phyloP scores from a whole-genome alignment of 2,113 vertebrate species.

The Thamnophis sirtalis region DNA sequence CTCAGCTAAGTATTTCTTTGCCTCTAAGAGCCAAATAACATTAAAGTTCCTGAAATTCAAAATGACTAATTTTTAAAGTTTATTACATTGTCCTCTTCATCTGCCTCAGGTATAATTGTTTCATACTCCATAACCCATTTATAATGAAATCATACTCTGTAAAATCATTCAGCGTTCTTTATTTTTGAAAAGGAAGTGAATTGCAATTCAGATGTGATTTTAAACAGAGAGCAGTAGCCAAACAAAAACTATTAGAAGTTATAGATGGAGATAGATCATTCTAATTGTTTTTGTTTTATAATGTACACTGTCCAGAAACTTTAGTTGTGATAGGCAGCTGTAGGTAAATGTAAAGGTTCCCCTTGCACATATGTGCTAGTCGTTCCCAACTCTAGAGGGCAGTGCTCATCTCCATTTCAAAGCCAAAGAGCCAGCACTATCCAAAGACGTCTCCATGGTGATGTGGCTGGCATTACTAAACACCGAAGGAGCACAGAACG shows the following conservation, averaged over 20 bases:
- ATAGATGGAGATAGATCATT: not conserved
- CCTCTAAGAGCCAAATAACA: not conserved
- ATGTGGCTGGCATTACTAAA: too few species aligned
- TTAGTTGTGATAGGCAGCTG: not conserved
- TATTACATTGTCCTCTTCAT: not conserved
- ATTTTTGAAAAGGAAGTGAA: not conserved
- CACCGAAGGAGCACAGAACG: too few species aligned
- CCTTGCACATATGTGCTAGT: too few species aligned
- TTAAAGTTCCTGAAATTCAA: not conserved
- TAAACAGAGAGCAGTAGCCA: not conserved
- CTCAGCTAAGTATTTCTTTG: not conserved
- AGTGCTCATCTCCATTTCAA: too few species aligned
- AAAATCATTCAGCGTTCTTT: not conserved
- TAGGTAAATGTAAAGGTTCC: not conserved
- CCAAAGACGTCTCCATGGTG: too few species aligned
- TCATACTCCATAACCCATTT: not conserved
- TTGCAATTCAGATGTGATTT: not conserved
- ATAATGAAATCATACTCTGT: not conserved
- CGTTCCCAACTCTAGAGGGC: too few species aligned
- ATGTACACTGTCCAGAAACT: not conserved
- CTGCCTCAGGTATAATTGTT: not conserved
- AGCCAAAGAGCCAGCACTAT: too few species aligned
- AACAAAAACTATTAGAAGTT: not conserved
- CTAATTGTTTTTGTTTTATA: not conserved
- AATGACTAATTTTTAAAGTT: not conserved